Base-by-base conservation (phyloP, 1,140 invertebrate species). In the Hyles euphorbiae region DNA sequence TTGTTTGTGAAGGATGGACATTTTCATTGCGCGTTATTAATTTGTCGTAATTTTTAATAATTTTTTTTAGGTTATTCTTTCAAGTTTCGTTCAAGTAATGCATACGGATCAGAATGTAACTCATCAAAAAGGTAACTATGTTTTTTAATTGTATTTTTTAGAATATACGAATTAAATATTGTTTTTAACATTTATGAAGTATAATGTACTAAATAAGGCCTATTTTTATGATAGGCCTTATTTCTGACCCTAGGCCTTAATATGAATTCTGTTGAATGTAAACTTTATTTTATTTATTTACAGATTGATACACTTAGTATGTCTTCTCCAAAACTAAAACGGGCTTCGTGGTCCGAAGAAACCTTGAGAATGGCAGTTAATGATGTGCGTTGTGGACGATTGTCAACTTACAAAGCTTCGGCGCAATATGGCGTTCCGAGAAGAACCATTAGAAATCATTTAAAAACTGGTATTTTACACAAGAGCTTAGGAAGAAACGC, bases 401-500 rank as follows among this genome's bases (percentile, higher is more conserved):
- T 51, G 49, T 32, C 12, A 11, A 51, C 49, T 6, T 51, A 51
- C 33, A 51, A 34, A 46, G 56, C 49, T 43, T 34, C 56, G 2
- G 6, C 5, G 5, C 6, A n/a, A 40, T 58, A 52, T n/a, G 52
- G 52, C 33, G 48, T 58, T 51, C 56, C 48, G 3, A 44, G 56
- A 9, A 33, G 48, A 45, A 58, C 56, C 6, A 11, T 58, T 8
- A 51, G 36, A 9, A 58, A 58, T 10, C 49, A 58, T 34, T 5
- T 58, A 0, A 11, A 58, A 36, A 51, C 36, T 48, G 49, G 49
- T 4, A 52, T 7, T 22, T 34, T 10, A 5, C 12, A 50, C 10
- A 44, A 45, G 11, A 32, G 33, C 2, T 4, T 51, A 40, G 49
- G 56, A 2, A 10, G 46, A 22, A 43, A 43, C n/a, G 7, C 60